Percentiles rank a stretch among this genome's conserved stretches.
phyloP scores from a whole-genome alignment of 2,888 invertebrate genomes.

The Baronia brevicornis region DNA sequence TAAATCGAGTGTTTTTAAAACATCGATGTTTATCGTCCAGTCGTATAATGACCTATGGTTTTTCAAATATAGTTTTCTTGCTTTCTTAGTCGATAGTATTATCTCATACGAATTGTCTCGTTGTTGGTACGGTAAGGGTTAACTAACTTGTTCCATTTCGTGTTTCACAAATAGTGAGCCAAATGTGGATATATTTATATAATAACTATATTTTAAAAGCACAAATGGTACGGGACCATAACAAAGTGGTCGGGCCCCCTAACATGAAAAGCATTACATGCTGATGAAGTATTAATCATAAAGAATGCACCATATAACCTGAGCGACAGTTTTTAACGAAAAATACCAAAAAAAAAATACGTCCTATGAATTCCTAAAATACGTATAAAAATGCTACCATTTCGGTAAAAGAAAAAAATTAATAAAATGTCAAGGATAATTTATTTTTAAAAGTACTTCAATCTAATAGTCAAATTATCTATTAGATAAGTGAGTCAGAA shows the following conservation, averaged over 20 bases:
- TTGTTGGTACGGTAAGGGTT: no score
- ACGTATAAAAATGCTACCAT: no score
- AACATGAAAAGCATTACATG: slow-evolving; percentile 60
- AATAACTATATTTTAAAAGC: slow-evolving; percentile 48
- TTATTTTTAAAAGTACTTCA: slow-evolving; percentile 5
- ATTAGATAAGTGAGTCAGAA: slow-evolving; percentile 6
- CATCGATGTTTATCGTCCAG: no score
- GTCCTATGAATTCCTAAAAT: no score
- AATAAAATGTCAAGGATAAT: no score
- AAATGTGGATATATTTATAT: slow-evolving; percentile 1
- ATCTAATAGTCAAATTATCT: slow-evolving; percentile 7
- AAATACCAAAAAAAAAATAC: slow-evolving; percentile 3
- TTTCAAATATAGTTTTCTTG: no score
- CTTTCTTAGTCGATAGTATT: no score
- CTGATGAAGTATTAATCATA: slow-evolving; percentile 31
- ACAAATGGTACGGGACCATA: slow-evolving; percentile 50
- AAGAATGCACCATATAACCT: slow-evolving; percentile 38
- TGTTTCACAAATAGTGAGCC: slow-evolving; percentile 11
- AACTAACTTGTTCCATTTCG: slow-evolving; percentile 7
- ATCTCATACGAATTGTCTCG: no score
- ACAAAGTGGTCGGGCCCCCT: slow-evolving; percentile 26
- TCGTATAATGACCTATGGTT: no score
- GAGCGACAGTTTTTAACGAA: slow-evolving; percentile 10
- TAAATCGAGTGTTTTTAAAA: no score
- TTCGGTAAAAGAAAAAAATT: no score